Percentiles rank a stretch among this genome's conserved stretches.
These are phyloP conservation scores for Elgaria multicarinata DNA, from an alignment of 2,113 vertebrate species.

Conservation along the genomic window DNA sequence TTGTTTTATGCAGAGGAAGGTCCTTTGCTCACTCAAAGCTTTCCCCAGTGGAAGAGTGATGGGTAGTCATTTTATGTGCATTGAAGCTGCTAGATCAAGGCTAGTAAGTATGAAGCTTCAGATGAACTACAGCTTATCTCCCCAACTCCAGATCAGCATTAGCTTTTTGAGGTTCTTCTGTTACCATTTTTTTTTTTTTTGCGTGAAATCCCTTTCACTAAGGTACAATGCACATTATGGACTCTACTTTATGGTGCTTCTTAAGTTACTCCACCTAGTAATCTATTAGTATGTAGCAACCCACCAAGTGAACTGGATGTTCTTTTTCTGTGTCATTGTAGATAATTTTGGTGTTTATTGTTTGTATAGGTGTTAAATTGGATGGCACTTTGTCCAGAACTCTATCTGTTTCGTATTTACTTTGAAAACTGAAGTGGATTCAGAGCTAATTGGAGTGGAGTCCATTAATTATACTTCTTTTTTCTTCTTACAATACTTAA, in stretches of 20 bases:
- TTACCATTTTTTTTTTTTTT: background rate
- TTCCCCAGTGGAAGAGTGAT: background rate
- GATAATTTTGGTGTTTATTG: background rate
- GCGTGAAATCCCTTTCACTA: background rate
- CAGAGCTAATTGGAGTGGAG: background rate
- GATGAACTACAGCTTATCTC: background rate
- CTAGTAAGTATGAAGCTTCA: background rate
- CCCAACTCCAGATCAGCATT: background rate
- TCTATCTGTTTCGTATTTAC: background rate
- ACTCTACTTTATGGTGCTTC: background rate
- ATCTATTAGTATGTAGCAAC: background rate
- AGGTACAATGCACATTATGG: background rate
- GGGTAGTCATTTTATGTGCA: background rate
- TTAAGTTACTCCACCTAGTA: background rate
- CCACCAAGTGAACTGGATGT: background rate
- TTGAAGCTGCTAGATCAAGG: background rate
- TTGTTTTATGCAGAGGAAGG: no score
- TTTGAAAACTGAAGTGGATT: background rate
- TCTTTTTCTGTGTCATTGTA: background rate
- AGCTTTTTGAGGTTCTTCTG: background rate
- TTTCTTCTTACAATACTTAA: background rate
- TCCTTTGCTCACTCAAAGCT: background rate
- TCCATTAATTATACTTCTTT: background rate
- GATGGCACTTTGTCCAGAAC: background rate
- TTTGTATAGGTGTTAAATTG: background rate